Conservation (phyloP, 2,797 vertebrate species). For the Brotula barbata region DNA sequence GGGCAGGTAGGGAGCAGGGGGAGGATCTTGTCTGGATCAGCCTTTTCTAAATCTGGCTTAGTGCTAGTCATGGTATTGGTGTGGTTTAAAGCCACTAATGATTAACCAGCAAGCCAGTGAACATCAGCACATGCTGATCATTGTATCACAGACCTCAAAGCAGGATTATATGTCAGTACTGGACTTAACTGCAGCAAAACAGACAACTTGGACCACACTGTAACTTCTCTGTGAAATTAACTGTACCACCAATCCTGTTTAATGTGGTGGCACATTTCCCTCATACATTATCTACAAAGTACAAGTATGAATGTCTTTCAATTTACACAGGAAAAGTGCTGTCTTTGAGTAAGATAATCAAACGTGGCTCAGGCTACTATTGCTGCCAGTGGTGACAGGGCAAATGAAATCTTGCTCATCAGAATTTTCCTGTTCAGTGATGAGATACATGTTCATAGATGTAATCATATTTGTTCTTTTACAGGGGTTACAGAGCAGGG, state of each 20-base stretch:
- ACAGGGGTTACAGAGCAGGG: constrained; percentile 82
- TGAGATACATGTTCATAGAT: constrained; percentile 1
- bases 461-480: constrained; percentile 39
- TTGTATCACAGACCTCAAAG: not conserved
- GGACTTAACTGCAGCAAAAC: not conserved
- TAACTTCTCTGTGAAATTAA: not conserved
- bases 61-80: not conserved
- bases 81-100: not conserved
- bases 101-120: not conserved
- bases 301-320: not conserved
- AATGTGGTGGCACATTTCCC: not conserved
- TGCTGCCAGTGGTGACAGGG: not conserved
- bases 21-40: not conserved
- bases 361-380: not conserved
- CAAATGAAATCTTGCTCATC: not conserved
- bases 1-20: constrained; percentile 47
- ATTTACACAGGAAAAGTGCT: too few relatives aligned
- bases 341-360: constrained; percentile 8
- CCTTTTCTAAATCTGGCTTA: constrained; percentile 4
- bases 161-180: not conserved
- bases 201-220: not conserved
- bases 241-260: too few relatives aligned
- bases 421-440: not conserved
- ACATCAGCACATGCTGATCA: not conserved
- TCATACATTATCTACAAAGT: not conserved